Conservation (phyloP, 2,113 vertebrate species). For the Gnathonemus echidnorhynchus region DNA sequence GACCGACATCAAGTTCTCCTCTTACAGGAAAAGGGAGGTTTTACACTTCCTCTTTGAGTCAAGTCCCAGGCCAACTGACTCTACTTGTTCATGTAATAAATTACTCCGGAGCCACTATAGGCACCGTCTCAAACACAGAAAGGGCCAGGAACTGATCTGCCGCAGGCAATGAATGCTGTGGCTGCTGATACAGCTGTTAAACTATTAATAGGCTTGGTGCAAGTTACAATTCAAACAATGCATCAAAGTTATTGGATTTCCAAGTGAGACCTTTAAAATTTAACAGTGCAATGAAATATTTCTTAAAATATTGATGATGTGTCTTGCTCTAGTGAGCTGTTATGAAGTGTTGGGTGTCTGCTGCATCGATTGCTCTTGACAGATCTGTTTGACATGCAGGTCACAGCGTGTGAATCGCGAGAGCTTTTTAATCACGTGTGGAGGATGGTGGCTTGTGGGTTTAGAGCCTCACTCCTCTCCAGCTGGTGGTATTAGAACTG, state of each 20-base stretch:
- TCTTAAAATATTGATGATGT: conserved; percentile 24
- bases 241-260: conserved; percentile 38
- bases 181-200: neutral
- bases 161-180: neutral
- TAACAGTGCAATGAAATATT: conserved; percentile 33
- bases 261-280: conserved; percentile 43
- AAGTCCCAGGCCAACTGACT: neutral
- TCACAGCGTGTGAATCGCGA: neutral
- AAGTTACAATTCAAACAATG: conserved; percentile 30
- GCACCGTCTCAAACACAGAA: neutral
- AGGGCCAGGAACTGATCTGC: neutral
- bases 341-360: conserved; percentile 26
- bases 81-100: neutral
- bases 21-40: neutral
- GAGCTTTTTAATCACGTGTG: neutral
- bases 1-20: neutral
- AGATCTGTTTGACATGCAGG: neutral
- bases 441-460: neutral
- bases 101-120: neutral
- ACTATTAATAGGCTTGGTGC: neutral
- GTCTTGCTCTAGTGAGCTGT: conserved; percentile 22
- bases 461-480: neutral
- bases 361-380: conserved; percentile 1
- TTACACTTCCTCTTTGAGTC: neutral
- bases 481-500: neutral